Percentiles rank a stretch among this genome's conserved stretches.
phyloP scores from a whole-genome alignment of 2,113 vertebrate genomes.

The Gasterosteus aculeatus region DNA sequence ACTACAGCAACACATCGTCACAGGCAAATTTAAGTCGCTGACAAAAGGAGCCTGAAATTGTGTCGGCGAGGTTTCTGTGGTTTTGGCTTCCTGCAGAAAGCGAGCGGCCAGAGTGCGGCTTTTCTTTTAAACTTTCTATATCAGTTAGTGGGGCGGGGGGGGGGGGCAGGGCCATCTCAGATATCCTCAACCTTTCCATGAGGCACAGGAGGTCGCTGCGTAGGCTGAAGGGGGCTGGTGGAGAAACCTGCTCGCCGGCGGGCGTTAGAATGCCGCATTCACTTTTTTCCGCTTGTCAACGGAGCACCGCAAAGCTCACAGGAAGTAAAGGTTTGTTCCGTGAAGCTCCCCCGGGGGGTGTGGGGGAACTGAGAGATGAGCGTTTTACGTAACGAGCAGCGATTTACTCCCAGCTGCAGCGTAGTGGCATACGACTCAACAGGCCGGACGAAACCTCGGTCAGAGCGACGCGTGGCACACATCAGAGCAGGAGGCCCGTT shows the following conservation, averaged over 20 bases:
- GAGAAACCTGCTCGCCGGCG: background rate
- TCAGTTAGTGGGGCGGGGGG: slow-evolving; percentile 35
- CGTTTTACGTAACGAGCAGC: background rate
- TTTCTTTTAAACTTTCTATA: slow-evolving; percentile 33
- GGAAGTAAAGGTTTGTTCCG: slow-evolving; percentile 26
- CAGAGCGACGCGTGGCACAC: slow-evolving; percentile 45
- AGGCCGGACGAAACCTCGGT: background rate
- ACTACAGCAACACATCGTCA: slow-evolving; percentile 50
- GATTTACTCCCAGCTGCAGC: background rate
- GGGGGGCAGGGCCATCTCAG: background rate
- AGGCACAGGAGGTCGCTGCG: background rate
- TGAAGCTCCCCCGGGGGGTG: slow-evolving; percentile 29
- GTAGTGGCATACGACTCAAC: background rate
- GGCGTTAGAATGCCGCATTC: slow-evolving; percentile 5
- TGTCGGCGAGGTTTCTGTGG: slow-evolving; percentile 56
- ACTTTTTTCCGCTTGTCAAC: slow-evolving; percentile 42
- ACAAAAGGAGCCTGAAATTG: slow-evolving; percentile 39
- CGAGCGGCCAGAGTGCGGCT: background rate
- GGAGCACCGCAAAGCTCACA: slow-evolving; percentile 27
- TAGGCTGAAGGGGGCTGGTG: background rate
- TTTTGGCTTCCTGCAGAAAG: slow-evolving; percentile 36
- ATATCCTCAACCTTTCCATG: slow-evolving; percentile 13
- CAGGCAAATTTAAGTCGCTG: no score
- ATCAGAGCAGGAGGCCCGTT: slow-evolving; percentile 30
- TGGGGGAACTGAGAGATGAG: background rate